A percentile compares a stretch with the other conserved stretches of the same genome.
Conservation (phyloP, 2,113 vertebrate genomes). For the Pantherophis guttatus region DNA sequence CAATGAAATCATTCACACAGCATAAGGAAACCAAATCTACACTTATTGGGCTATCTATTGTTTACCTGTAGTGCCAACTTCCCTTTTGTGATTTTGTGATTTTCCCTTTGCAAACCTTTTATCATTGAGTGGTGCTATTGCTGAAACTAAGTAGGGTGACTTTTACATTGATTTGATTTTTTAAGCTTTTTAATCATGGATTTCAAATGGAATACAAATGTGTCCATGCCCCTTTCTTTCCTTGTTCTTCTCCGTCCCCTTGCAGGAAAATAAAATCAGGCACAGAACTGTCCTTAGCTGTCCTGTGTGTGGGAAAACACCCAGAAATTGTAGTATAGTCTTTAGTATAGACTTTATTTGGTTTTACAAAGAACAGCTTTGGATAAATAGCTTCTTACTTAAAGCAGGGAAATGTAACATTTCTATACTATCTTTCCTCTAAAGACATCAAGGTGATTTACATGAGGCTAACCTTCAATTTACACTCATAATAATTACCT, state of each 20-base stretch:
- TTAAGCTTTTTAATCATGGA: conserved; percentile 82
- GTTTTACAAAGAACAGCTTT: neutral
- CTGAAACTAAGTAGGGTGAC: neutral
- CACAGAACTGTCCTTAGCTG: conserved; percentile 56
- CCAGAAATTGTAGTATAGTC: neutral
- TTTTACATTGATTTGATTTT: conserved; percentile 86
- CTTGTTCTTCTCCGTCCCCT: neutral
- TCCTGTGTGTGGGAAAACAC: neutral
- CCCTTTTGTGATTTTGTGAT: neutral
- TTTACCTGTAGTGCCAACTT: neutral
- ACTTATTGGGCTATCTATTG: neutral
- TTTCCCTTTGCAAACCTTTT: neutral
- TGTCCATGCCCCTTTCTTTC: conserved; percentile 59
- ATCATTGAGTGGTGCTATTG: neutral
- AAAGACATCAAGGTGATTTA: neutral
- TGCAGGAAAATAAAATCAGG: conserved; percentile 59
- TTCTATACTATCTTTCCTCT: neutral
- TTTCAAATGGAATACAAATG: conserved; percentile 77
- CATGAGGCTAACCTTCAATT: neutral
- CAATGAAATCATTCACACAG: neutral
- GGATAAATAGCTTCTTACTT: neutral
- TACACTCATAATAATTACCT: neutral
- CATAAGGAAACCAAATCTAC: neutral
- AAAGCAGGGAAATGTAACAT: neutral
- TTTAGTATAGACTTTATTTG: neutral